Percentiles rank a stretch among this genome's conserved stretches.
These are phyloP conservation scores for Glareola pratincola DNA, from an alignment of 2,113 vertebrate species.

Conservation along the genomic window DNA sequence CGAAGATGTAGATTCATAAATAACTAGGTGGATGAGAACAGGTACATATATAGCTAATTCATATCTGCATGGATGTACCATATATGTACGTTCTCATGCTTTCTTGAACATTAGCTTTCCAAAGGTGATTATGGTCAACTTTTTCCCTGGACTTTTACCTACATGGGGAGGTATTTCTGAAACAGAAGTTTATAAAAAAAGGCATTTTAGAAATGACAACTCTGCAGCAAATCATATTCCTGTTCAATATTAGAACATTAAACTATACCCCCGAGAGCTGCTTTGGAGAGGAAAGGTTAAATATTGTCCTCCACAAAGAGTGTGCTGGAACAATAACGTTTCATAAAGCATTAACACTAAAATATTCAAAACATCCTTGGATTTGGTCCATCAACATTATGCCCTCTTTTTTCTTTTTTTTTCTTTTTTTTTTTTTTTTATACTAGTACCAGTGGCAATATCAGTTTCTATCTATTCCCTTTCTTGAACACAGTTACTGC, in stretches of 20 bases:
- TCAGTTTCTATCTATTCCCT: neutral
- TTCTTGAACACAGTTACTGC: neutral
- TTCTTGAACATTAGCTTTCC: neutral
- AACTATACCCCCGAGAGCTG: neutral
- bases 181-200: neutral
- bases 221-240: neutral
- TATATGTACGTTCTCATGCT: neutral
- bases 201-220: neutral
- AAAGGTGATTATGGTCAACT: neutral
- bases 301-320: conserved; percentile 28
- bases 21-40: neutral
- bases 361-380: conserved; percentile 40
- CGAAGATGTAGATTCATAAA: neutral
- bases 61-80: neutral
- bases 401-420: neutral
- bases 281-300: conserved; percentile 42
- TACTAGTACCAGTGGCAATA: neutral
- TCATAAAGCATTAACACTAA: conserved; percentile 26
- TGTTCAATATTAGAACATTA: neutral
- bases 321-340: neutral
- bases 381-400: conserved; percentile 9
- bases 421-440: neutral
- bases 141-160: neutral
- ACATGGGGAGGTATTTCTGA: neutral
- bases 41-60: neutral